Percentiles rank a stretch among this genome's conserved stretches.
Evolutionary conservation across 2,888 invertebrate species (phyloP).

Genomic region (Cynaeus angustus): DNA sequence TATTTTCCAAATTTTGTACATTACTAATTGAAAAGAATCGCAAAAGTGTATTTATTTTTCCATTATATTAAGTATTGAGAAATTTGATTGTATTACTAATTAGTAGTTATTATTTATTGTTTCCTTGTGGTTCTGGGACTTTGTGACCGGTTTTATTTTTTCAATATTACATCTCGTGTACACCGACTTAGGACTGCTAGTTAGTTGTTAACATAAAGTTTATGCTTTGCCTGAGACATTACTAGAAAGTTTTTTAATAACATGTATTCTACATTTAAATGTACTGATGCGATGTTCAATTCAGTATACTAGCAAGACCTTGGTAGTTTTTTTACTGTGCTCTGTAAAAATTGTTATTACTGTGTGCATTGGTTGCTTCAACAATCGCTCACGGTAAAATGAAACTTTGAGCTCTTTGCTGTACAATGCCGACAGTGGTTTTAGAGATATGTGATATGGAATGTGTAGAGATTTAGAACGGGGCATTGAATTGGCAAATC

Average conservation of each 20-base stretch:
- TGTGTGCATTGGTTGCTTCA: conserved; percentile 32
- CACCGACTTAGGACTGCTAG: conserved; percentile 36
- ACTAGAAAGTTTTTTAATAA: conserved; percentile 34
- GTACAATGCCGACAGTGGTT: conserved; percentile 34
- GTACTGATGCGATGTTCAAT: conserved; percentile 33
- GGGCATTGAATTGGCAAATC: conserved; percentile 18
- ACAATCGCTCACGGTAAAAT: conserved; percentile 27
- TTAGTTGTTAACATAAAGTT: conserved; percentile 40
- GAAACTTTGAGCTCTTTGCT: conserved; percentile 40
- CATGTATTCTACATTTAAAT: conserved; percentile 31
- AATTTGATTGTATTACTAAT: conserved; percentile 32
- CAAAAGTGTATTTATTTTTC: conserved; percentile 45
- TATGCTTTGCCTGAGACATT: conserved; percentile 47
- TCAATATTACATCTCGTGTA: conserved; percentile 13
- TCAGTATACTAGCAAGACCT: conserved; percentile 37
- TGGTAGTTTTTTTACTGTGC: conserved; percentile 46
- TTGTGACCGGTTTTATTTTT: conserved; percentile 21
- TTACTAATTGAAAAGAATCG: conserved; percentile 35
- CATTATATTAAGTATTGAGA: conserved; percentile 39
- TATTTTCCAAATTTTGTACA: conserved; percentile 49
- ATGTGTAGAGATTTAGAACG: too few relatives aligned
- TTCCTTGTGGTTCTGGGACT: conserved; percentile 39
- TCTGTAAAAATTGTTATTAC: conserved; percentile 44
- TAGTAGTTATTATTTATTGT: conserved; percentile 38
- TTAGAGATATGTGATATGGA: too few relatives aligned